A percentile compares a stretch with the other conserved stretches of the same genome.
Conservation (phyloP, 1,140 invertebrate genomes). For the Pseudomyrmex dendroicus region DNA sequence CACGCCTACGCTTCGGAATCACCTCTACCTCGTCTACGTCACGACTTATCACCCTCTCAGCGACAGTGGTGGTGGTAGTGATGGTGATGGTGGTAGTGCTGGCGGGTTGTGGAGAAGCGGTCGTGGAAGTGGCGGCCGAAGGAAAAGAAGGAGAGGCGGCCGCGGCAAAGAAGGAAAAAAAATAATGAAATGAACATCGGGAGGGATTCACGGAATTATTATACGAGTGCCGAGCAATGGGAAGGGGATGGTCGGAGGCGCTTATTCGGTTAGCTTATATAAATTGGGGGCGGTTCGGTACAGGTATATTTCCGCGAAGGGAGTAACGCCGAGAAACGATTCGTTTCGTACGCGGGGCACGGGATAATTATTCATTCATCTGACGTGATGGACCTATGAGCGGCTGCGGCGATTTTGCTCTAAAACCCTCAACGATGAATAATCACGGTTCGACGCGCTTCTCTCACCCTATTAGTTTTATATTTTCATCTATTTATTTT, state of each 20-base stretch:
- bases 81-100: conserved; percentile 7
- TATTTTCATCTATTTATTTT: conserved; percentile 15
- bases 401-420: conserved; percentile 43
- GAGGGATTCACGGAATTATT: conserved; percentile 83
- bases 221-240: conserved; percentile 76
- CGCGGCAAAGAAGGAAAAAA: conserved; percentile 75
- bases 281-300: conserved; percentile 76
- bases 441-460: conserved; percentile 10
- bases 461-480: conserved; percentile 22
- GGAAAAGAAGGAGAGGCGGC: conserved; percentile 64
- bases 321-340: conserved; percentile 70
- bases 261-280: conserved; percentile 78
- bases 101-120: conserved; percentile 26
- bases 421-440: conserved; percentile 39
- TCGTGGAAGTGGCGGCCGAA: conserved; percentile 56
- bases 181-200: conserved; percentile 86
- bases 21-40: conserved; percentile 79
- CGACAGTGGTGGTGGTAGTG: conserved; percentile 42
- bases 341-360: conserved; percentile 71
- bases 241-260: conserved; percentile 64
- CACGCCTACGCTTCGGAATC: conserved; percentile 80
- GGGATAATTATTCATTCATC: conserved; percentile 80
- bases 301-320: conserved; percentile 33
- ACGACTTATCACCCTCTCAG: conserved; percentile 84
- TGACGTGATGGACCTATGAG: conserved; percentile 60